Conservation (phyloP, 2,797 vertebrate species). For the Periophthalmus magnuspinnatus region DNA sequence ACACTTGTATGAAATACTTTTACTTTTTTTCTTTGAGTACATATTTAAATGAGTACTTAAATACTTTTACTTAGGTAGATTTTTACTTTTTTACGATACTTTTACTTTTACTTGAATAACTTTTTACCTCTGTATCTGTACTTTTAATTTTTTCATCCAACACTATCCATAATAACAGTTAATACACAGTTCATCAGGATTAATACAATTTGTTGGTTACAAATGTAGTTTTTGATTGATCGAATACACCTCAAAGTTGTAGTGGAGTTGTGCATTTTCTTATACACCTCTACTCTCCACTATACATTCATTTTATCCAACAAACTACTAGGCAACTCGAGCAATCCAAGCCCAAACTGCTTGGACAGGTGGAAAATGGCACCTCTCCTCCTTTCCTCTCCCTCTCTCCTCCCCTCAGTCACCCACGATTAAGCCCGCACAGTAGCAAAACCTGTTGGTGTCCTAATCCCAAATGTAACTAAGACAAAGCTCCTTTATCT, state of each 20-base stretch:
- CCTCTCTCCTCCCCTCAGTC: conserved; percentile 66
- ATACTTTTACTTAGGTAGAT: no score
- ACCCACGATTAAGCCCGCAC: conserved; percentile 72
- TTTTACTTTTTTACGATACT: no score
- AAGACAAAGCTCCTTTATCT: conserved; percentile 76
- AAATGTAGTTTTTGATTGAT: no score
- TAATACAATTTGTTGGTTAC: no score
- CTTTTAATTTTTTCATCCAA: no score
- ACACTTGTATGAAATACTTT: no score
- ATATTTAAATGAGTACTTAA: no score
- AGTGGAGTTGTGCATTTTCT: conserved; percentile 4
- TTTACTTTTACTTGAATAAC: no score
- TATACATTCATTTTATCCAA: conserved; percentile 16
- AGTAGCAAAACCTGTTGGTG: conserved; percentile 74
- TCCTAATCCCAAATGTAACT: conserved; percentile 70
- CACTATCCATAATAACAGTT: no score
- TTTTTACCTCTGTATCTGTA: no score
- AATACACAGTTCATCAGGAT: no score
- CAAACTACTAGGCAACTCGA: conserved; percentile 26
- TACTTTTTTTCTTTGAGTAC: no score
- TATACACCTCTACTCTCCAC: neutral
- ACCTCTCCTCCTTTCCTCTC: conserved; percentile 47
- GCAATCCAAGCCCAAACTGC: conserved; percentile 60
- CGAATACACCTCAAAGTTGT: neutral
- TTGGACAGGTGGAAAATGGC: conserved; percentile 74